phyloP scores from a whole-genome alignment of 2,113 vertebrate genomes.

The Eidolon helvum region DNA sequence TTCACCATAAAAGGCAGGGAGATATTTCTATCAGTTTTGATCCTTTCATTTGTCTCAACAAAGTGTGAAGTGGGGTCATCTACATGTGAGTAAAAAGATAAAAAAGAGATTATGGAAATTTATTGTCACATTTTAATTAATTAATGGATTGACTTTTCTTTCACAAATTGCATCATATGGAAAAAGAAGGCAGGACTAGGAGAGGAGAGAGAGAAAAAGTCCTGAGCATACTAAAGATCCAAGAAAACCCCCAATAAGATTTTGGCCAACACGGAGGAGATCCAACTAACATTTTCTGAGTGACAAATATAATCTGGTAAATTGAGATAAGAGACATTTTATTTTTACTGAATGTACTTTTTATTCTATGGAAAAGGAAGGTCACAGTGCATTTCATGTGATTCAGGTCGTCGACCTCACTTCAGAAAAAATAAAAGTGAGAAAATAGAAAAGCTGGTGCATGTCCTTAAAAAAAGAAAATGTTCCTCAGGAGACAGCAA shows the following conservation, averaged over 20 bases:
- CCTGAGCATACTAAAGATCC: background rate
- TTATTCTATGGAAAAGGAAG: background rate
- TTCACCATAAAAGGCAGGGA: background rate
- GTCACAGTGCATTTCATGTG: rapidly evolving
- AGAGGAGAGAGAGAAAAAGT: background rate
- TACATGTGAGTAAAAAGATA: background rate
- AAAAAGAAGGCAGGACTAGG: background rate
- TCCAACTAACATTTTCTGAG: background rate
- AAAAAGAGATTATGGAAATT: background rate
- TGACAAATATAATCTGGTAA: background rate
- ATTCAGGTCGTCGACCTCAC: background rate
- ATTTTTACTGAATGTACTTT: background rate
- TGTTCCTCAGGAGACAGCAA: background rate
- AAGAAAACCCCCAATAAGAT: background rate
- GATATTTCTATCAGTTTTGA: background rate
- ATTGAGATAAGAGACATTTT: background rate
- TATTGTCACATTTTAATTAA: background rate
- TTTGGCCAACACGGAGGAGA: background rate
- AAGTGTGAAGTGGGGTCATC: background rate
- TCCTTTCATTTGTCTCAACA: background rate
- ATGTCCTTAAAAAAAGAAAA: background rate
- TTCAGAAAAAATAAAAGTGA: background rate
- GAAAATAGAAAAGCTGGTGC: background rate
- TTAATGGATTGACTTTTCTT: background rate
- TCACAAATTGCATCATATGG: background rate